phyloP scores from a whole-genome alignment of 2,113 vertebrate species.

The Hippocampus comes region DNA sequence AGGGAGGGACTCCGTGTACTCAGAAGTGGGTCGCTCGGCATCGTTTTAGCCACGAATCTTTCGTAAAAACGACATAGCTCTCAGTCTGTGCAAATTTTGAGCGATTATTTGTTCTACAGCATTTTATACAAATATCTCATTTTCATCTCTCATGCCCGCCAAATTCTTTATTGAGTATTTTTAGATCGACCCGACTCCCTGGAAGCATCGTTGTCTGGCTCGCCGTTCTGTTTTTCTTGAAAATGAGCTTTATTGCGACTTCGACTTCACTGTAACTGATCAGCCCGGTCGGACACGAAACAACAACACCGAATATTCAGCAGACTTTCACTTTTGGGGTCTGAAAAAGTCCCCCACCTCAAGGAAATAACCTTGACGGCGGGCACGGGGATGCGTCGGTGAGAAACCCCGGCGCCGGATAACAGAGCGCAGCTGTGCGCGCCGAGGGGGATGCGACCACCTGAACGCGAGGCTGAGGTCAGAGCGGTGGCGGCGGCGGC shows the following conservation, averaged over 20 bases:
- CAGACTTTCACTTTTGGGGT: neutral
- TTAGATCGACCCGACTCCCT: neutral
- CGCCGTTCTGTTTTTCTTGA: neutral
- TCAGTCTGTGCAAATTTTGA: no score
- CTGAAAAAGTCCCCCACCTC: neutral
- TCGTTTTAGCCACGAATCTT: no score
- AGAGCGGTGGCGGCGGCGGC: neutral
- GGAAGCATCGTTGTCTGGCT: neutral
- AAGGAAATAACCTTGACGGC: neutral
- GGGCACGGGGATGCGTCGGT: no score
- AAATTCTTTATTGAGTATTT: no score
- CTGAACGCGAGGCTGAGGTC: slow-evolving; percentile 8
- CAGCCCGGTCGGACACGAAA: neutral
- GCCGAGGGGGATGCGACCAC: neutral
- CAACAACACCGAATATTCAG: neutral
- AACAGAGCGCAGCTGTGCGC: neutral
- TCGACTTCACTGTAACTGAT: neutral
- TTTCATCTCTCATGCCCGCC: no score
- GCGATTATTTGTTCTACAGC: no score
- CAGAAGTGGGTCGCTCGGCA: no score
- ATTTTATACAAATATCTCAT: no score
- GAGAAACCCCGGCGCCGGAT: neutral
- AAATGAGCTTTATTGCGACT: neutral
- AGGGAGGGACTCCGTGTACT: no score
- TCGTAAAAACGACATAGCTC: no score